Conservation (phyloP, 1,140 invertebrate genomes). For the Hycleus phaleratus region DNA sequence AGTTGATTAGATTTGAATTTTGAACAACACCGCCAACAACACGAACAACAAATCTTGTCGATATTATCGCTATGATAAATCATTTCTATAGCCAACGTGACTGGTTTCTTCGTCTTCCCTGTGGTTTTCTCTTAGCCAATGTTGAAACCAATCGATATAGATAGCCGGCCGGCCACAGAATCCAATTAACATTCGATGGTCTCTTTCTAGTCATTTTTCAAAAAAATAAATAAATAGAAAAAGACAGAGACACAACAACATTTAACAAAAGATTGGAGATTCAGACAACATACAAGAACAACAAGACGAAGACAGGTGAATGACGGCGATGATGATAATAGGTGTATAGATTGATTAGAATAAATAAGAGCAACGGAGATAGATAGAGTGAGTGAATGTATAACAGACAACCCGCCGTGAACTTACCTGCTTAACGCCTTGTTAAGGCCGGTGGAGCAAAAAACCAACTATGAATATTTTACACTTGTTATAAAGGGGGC, state of each 20-base stretch:
- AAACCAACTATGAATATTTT: constrained; percentile 19
- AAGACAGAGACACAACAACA: not conserved
- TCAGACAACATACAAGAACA: no score
- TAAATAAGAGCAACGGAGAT: not conserved
- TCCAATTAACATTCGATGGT: constrained; percentile 8
- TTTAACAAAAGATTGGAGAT: not conserved
- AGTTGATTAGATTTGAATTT: not conserved
- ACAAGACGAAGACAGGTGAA: constrained; percentile 2
- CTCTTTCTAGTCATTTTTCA: not conserved
- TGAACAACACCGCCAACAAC: not conserved
- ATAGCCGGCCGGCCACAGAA: not conserved
- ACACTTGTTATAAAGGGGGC: constrained; percentile 14
- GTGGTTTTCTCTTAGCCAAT: no score
- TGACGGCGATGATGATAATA: not conserved
- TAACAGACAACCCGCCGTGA: constrained; percentile 9
- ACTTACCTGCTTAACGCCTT: constrained; percentile 15
- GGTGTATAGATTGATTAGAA: no score
- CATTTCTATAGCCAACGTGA: not conserved
- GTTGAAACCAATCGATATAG: no score
- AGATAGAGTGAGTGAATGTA: not conserved
- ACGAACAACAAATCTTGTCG: not conserved
- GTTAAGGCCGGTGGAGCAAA: constrained; percentile 9
- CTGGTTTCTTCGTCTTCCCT: not conserved
- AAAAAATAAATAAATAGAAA: no score
- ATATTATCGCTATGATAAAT: constrained; percentile 12